Base-by-base conservation (phyloP, 1,140 invertebrate genomes). In the Brachionus manjavacas region DNA sequence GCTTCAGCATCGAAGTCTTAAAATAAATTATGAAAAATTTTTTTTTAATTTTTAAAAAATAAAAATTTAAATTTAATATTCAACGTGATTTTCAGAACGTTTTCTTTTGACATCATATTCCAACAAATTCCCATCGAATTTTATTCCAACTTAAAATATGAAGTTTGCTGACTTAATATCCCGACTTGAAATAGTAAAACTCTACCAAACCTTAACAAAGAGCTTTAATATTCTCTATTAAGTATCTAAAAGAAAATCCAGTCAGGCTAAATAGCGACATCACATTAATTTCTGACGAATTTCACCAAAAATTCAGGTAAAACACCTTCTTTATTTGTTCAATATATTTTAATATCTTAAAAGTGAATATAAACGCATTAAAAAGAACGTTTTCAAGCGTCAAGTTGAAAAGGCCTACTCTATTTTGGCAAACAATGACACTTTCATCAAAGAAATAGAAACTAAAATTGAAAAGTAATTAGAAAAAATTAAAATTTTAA, bases 301-400 rank as follows among this genome's bases (percentile, higher is more conserved):
- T 81, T 35, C 79, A 81, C 23, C 20, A 20, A 39, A 81, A 81
- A 46, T 64, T 12, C 11, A 80, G 49, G 78, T 80, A 80, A 78
- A 12, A 35, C 4, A 7, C 31, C 31, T 35, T 46, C 31, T 46
- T 78, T 46, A 3, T 20, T 12, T 78, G n/a, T 78, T 46, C 3
- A 25, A 74, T 74, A 35, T 35, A 35, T 35, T 35, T 35, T 35
- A 46, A 78, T 49, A 39, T 78, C 60, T 52, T 80, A 52, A 64
- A 60, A 81, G 79, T 60, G 79, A 81, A 35, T 81, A 81, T 16
- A 81, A 81, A 46, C 52, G 79, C 16, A 81, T 81, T 31, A 81
- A 81, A 81, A 81, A 81, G 52, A 68, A 41, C 35, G 64, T 64
- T 20, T 81, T 81, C 12, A 81, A 81, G n/a, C 52, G 79, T 60